phyloP scores from a whole-genome alignment of 1,140 invertebrate genomes.

The Drosophila sucinea region DNA sequence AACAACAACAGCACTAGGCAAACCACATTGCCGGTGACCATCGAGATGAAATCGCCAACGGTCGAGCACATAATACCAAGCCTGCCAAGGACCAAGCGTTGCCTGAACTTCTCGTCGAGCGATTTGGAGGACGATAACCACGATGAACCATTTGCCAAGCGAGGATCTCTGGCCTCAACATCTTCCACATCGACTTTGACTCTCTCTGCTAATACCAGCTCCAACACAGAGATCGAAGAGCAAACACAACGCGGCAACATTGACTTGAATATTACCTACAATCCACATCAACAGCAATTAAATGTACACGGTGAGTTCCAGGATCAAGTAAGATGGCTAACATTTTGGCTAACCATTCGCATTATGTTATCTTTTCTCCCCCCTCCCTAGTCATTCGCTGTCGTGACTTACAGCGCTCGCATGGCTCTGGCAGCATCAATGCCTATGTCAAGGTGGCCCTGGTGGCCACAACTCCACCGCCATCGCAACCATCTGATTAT shows the following conservation, averaged over 20 bases:
- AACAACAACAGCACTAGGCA: background rate
- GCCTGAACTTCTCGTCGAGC: constrained; percentile 77
- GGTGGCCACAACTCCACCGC: background rate
- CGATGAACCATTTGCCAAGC: constrained; percentile 60
- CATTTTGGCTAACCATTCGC: too few relatives aligned
- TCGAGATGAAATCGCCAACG: constrained; percentile 1
- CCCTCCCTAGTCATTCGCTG: constrained; percentile 83
- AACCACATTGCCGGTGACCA: background rate
- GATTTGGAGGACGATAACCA: constrained; percentile 51
- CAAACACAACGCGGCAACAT: constrained; percentile 58
- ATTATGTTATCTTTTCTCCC: constrained; percentile 17
- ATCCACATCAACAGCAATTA: constrained; percentile 61
- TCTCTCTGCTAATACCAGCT: background rate
- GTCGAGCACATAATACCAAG: constrained; percentile 28
- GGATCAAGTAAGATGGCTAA: background rate
- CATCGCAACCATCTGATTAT: constrained; percentile 1
- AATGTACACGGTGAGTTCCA: constrained; percentile 83
- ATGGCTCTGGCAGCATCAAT: constrained; percentile 82
- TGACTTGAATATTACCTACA: constrained; percentile 64
- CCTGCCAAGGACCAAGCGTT: constrained; percentile 68
- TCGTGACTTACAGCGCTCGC: constrained; percentile 81
- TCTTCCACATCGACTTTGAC: constrained; percentile 3
- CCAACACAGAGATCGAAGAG: background rate
- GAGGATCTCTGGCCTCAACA: constrained; percentile 65
- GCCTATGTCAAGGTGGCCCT: constrained; percentile 84